Conservation (phyloP, 2,888 invertebrate genomes). For the Lottia scabra region DNA sequence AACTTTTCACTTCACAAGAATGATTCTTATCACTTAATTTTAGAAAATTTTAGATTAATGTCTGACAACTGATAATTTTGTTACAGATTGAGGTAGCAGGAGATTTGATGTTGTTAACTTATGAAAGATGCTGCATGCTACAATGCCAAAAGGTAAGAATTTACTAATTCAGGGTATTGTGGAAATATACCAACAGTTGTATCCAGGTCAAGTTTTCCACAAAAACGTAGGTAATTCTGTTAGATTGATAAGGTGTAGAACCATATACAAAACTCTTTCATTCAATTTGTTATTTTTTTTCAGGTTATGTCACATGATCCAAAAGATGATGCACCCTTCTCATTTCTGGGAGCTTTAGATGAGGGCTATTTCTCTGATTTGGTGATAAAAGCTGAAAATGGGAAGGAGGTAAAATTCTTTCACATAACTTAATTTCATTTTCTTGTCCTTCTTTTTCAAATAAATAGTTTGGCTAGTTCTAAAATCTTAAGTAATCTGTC, state of each 20-base stretch:
- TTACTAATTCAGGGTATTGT: background rate
- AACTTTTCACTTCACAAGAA: too few species aligned
- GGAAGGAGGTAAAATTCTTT: slow-evolving; percentile 72
- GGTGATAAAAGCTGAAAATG: slow-evolving; percentile 72
- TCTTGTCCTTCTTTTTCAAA: background rate
- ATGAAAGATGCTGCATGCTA: slow-evolving; percentile 76
- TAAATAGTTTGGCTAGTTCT: too few species aligned
- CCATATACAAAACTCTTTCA: too few species aligned
- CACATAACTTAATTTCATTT: background rate
- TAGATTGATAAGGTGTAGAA: too few species aligned
- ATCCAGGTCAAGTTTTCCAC: too few species aligned
- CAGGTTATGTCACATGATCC: slow-evolving; percentile 60
- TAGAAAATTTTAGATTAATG: too few species aligned
- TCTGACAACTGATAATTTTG: slow-evolving; percentile 40
- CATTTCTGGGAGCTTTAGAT: slow-evolving; percentile 76
- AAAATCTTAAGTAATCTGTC: too few species aligned
- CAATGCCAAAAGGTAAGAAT: slow-evolving; percentile 75
- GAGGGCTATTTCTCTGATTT: slow-evolving; percentile 78
- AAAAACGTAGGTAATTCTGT: too few species aligned
- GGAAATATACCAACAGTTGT: too few species aligned
- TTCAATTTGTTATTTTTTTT: slow-evolving; percentile 5
- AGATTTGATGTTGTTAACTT: slow-evolving; percentile 74
- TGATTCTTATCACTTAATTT: too few species aligned
- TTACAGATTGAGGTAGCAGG: slow-evolving; percentile 73
- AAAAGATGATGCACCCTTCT: slow-evolving; percentile 73